Base-by-base conservation (phyloP, 37 sponge, comb jelly and placozoan species). In the Bolinopsis microptera region DNA sequence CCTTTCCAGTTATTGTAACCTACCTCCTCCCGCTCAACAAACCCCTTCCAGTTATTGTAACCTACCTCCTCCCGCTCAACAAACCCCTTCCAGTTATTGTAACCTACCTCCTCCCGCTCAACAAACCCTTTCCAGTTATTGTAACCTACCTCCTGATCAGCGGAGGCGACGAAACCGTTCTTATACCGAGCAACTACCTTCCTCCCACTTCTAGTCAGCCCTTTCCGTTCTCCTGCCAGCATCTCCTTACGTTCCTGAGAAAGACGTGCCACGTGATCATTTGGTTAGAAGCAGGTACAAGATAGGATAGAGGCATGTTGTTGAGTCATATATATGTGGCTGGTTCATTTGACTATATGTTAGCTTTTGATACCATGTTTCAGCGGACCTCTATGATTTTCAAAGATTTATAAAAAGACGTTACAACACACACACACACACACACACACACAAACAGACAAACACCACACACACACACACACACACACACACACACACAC, bases 181-280 rank as follows among this genome's bases (percentile, higher is more conserved):
- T 35, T 33, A 22, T 80, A 80, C 35, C 82, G 82, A 16, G 37
- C 30, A 13, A 80, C 82, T 35, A 80, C 38, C 82, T 80, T 80
- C 82, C 82, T 80, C 16, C 82, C 82, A 22, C 82, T 80, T 22
- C 82, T 31, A 23, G 82, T 80, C 30, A 80, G 38, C 9, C 82
- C 82, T 80, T 80, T 31, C 8, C 82, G 24, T 30, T 80, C 82
- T 34, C 82, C 82, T 36, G 82, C 38, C 82, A 80, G 9, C 82
- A 80, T 33, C 16, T 80, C 37, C 30, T 34, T 80, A 8, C 82
- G 82, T 30, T 80, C 82, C 82, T 80, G 82, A 2, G 68, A 61
- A 21, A 18, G n/a, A n/a, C n/a, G n/a, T n/a, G 21, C 68, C 13
- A 67, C 68, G 13, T 22, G 68, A 22, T 22, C 68, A 67, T 67